Base-by-base conservation (phyloP, 2,888 invertebrate genomes). In the Phyllotreta striolata region DNA sequence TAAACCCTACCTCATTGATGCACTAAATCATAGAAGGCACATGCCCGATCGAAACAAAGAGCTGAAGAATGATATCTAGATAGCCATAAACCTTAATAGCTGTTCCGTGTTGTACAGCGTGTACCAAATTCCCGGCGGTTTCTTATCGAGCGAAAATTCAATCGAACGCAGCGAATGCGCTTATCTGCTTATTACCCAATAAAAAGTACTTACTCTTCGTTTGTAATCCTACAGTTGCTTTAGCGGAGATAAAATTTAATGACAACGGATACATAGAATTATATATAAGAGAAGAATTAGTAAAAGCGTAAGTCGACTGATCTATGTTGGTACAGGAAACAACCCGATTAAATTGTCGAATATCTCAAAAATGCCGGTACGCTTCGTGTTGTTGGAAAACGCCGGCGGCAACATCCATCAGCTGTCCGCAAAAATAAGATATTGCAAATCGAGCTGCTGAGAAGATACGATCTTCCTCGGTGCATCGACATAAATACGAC, bases 361-460 rank as follows among this genome's bases (percentile, higher is more conserved):
- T n/a, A n/a, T n/a, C n/a, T n/a, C n/a, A n/a, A n/a, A n/a, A n/a
- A n/a, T 52, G 3, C 39, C 39, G 52, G 52, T 10, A 9, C 52
- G 34, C 52, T 1, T 37, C 38, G 52, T 52, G 39, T 37, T 10
- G 10, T 6, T 35, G 7, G 9, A 13, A 52, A 52, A 57, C 52
- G 35, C 46, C 7, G 55, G 63, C 44, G 40, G 63, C 64, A 66
- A 70, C 71, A 74, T 75, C 74, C 73, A 75, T 75, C 75, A 75
- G 66, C 71, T 70, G 75, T 73, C 75, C 62, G 43, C 64, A 62
- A 52, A 68, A 73, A 64, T 74, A 75, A 75, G 75, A 75, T 75
- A 75, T 75, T 75, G 74, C 73, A 73, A 74, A 74, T 75, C 74
- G 74, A 75, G 73, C 65, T 61, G 64, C 59, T 59, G 63, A 52